Evolutionary conservation across 2,888 invertebrate genomes (phyloP).

Genomic region (Nycteola revayana): DNA sequence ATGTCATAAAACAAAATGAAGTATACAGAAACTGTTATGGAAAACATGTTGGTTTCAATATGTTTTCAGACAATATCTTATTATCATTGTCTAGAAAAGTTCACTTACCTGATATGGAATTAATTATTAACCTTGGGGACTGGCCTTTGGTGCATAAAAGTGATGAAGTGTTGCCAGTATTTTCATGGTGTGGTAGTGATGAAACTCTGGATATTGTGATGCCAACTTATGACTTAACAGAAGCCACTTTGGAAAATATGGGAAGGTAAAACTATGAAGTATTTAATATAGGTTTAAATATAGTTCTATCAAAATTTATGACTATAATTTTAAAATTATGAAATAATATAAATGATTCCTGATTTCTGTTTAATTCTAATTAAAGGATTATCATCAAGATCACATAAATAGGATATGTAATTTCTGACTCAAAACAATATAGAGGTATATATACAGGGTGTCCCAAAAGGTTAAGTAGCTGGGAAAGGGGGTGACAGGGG

Average conservation of each 20-base stretch:
- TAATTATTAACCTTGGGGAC: constrained; percentile 96
- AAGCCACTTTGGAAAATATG: constrained; percentile 96
- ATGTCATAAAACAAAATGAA: constrained; percentile 91
- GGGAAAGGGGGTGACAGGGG: too few relatives aligned
- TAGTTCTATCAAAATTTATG: too few relatives aligned
- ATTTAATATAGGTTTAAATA: too few relatives aligned
- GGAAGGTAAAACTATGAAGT: too few relatives aligned
- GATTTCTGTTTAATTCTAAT: too few relatives aligned
- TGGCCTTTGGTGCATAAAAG: constrained; percentile 91
- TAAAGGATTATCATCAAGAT: too few relatives aligned
- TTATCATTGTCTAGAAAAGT: constrained; percentile 91
- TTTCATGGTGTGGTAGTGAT: constrained; percentile 98
- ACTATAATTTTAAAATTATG: too few relatives aligned
- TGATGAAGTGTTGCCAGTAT: constrained; percentile 87
- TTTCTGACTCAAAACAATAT: too few relatives aligned
- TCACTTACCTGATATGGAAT: constrained; percentile 91
- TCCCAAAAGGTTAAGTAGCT: too few relatives aligned
- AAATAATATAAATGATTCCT: too few relatives aligned
- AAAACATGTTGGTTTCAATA: constrained; percentile 96
- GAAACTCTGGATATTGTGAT: constrained; percentile 93
- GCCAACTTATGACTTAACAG: constrained; percentile 97
- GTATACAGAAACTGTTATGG: constrained; percentile 95
- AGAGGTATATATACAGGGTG: too few relatives aligned
- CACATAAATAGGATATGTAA: too few relatives aligned
- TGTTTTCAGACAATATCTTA: constrained; percentile 95